Conservation (phyloP, 2,797 vertebrate genomes). For the Malacoctenus gilli region DNA sequence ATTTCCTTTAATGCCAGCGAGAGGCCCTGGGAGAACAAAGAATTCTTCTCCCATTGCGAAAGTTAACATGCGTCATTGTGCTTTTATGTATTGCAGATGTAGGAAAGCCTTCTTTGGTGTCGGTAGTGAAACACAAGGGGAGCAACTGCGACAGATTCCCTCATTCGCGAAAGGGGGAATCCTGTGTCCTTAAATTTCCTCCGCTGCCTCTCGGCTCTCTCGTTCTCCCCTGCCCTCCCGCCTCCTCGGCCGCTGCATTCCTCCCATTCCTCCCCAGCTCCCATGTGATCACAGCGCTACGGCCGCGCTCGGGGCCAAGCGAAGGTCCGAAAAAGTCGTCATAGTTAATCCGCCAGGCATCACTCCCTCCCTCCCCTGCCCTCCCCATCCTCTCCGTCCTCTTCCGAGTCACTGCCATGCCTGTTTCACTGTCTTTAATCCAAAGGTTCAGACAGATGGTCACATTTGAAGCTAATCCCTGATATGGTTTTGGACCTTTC, state of each 20-base stretch:
- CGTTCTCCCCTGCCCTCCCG: slow-evolving; percentile 10
- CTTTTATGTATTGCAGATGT: slow-evolving; percentile 12
- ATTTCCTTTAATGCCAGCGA: slow-evolving; percentile 28
- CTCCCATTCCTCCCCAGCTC: slow-evolving; percentile 50
- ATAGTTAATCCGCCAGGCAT: slow-evolving; percentile 56
- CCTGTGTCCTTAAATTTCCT: slow-evolving; percentile 43
- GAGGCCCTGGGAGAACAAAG: slow-evolving; percentile 31
- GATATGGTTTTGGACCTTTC: slow-evolving; percentile 36
- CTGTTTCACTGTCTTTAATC: slow-evolving; percentile 48
- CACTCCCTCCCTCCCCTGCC: slow-evolving; percentile 15
- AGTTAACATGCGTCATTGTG: slow-evolving; percentile 15
- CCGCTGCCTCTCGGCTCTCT: slow-evolving; percentile 6
- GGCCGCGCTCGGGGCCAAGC: slow-evolving; percentile 23
- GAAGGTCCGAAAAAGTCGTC: slow-evolving; percentile 57
- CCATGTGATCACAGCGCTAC: slow-evolving; percentile 40
- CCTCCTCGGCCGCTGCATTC: slow-evolving; percentile 49
- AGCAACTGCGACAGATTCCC: slow-evolving; percentile 16
- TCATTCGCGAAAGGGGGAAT: slow-evolving; percentile 33
- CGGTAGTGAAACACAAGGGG: slow-evolving; percentile 20
- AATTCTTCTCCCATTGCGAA: slow-evolving; percentile 25
- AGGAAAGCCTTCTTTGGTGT: slow-evolving; percentile 33
- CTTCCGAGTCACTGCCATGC: slow-evolving; percentile 53
- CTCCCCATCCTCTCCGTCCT: slow-evolving; percentile 13
- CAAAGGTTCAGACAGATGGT: slow-evolving; percentile 57
- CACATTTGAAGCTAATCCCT: slow-evolving; percentile 56